Base-by-base conservation (phyloP, 2,888 invertebrate genomes). In the Idaea straminata region DNA sequence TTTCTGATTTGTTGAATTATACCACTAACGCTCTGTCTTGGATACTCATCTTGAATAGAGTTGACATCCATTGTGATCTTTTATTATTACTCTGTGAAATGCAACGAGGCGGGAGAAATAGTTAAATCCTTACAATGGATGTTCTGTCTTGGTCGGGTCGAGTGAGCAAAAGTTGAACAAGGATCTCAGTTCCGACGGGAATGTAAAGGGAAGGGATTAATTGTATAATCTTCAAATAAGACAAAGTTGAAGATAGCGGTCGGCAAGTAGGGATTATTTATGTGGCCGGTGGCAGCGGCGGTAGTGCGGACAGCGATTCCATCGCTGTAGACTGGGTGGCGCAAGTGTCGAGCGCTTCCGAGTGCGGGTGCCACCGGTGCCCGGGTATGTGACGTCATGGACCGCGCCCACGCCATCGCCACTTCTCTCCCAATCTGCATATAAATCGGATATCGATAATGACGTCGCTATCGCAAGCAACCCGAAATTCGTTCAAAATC, bases 361-460 rank as follows among this genome's bases (percentile, higher is more conserved):
- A 13, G 25, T 25, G 25, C 25, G 25, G 25, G 3, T 25, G 25
- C 25, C 25, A 25, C 25, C 25, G 25, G 25, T 25, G 25, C 25
- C 76, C 64, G 69, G 70, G 72, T 68, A 78, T 81, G 82, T 85
- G 85, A 84, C 85, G 83, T 81, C 84, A 82, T 74, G 71, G 70
- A 74, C 72, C 79, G 73, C 80, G 68, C 77, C 80, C 81, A 75
- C 76, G 74, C 76, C 74, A 16, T 25, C 15, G 72, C 76, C 83
- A 83, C 86, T 89, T 85, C 85, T 84, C 83, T 85, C 76, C 77
- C 83, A 89, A 93, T 93, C 91, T 93, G 91, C 93, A 93, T 93
- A 92, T 92, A 92, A 92, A 93, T 93, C 91, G 92, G 88, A 89
- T 91, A 89, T 87, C 89, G 88, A 90, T 92, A 91, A 92, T 92